Evolutionary conservation across 2,797 vertebrate species (phyloP).

Genomic region (Galago senegalensis): DNA sequence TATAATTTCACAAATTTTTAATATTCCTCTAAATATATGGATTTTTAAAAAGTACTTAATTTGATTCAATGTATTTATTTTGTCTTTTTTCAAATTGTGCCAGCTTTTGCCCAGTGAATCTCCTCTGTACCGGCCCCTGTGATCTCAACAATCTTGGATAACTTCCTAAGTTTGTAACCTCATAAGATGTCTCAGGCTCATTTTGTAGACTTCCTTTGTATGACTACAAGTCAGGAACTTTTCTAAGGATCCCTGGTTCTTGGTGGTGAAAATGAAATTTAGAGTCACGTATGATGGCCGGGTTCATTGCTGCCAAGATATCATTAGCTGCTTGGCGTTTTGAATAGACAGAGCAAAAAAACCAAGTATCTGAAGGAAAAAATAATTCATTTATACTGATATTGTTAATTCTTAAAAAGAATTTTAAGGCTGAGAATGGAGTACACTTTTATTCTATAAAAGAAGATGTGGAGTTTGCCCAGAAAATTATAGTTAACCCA

Average conservation of each 20-base stretch:
- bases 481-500: background rate
- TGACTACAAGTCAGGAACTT: background rate
- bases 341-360: background rate
- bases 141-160: background rate
- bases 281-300: background rate
- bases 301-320: background rate
- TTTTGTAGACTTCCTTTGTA: background rate
- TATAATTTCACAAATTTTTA: background rate
- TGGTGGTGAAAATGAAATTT: background rate
- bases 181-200: background rate
- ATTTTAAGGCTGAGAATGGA: background rate
- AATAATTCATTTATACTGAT: background rate
- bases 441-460: background rate
- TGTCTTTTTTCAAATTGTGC: background rate
- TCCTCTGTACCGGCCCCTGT: background rate
- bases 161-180: background rate
- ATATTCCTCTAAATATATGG: background rate
- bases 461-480: background rate
- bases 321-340: background rate
- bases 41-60: background rate
- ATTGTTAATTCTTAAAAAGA: background rate
- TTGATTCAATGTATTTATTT: background rate
- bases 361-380: background rate
- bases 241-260: background rate
- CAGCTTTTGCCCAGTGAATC: background rate